Evolutionary conservation across 2,888 invertebrate species (phyloP), one percentile per base, ranked within the genome.

Genomic region (Scaptomyza tumidula): DNA sequence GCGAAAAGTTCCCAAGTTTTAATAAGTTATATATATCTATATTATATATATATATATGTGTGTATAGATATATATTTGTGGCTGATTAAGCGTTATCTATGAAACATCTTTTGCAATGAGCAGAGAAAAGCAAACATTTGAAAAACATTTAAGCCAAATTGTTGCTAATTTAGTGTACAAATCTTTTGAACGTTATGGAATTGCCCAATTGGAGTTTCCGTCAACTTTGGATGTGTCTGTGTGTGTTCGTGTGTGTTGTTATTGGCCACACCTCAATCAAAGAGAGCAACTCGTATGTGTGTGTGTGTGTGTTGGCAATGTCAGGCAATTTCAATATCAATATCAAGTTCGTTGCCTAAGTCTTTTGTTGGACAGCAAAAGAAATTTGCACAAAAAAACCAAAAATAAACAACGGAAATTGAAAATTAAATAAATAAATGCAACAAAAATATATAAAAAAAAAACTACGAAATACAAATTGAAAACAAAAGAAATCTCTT

Each of bases 341-440:
- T 80, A 83, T 80, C 78, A 88, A 84, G 84, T 84, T 84, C 86
- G 88, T 84, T 84, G 84, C 88, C 73, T 83, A 88, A 84, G 86
- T 84, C 88, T 88, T 80, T 88, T 83, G 88, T 78, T 83, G 74
- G 60, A 52, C 46, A 46, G 59, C 73, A 68, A 80, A 66, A 64
- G 66, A 72, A 70, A 79, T 72, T 68, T 37, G 24, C 53, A 52
- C 64, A 70, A 67, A 60, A 73, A 55, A 14, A n/a, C n/a, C 16
- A 41, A 24, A 10, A 29, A 57, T 3, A 33, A 6, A 44, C 10
- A 35, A 52, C 14, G 7, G 6, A 41, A 58, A 50, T n/a, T n/a
- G 4, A 35, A 35, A 2, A 50, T n/a, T n/a, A 0, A 35, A 35
- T 0, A 37, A 3, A n/a, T 35, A 31, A 31, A 27, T 16, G n/a